Evolutionary conservation across 2,888 invertebrate species (phyloP), one percentile per base, ranked within the genome.

Genomic region (Choreutis nemorana): DNA sequence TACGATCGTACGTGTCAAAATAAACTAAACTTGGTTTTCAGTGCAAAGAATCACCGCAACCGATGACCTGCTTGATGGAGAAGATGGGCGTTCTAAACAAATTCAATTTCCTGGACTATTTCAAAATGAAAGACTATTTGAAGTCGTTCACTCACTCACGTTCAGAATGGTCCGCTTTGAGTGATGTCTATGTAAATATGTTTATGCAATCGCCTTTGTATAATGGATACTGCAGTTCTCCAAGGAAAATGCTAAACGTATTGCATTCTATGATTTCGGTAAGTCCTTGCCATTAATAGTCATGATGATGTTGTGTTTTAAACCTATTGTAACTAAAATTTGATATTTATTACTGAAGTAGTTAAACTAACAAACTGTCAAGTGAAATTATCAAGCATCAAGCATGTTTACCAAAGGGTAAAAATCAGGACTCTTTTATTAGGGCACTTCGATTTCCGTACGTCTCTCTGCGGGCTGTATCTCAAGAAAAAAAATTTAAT

Each of bases 41-140:
- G 78, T 78, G 78, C 37, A 45, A 55, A 37, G 57, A 58, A 12
- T 39, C 57, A 2, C 53, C 61, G 1, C 52, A 45, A 0, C 46
- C 68, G 1, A 59, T 68, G 0, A 47, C 41, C 1, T 78, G 78
- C 24, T 9, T 77, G 1, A 33, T 78, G 32, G 37, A 37, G 2
- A 67, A 67, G 36, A 73, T 77, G 71, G 62, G 53, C 0, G 44
- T 64, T 1, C 39, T 75, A 2, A 75, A 64, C 42, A 64, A 62
- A 35, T 78, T 72, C 39, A 54, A 53, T 0, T 77, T 75, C 43
- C 48, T 75, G 44, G 71, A 75, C 26, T 63, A 73, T 36, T 75
- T 75, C 45, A 58, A 51, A 33, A 68, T 71, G 67, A 71, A 68
- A 39, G 55, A 67, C 14, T 46, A 36, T 3, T 59, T 77, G 13